Base-by-base conservation (phyloP, 2,888 invertebrate species). In the Branchellion lobata region DNA sequence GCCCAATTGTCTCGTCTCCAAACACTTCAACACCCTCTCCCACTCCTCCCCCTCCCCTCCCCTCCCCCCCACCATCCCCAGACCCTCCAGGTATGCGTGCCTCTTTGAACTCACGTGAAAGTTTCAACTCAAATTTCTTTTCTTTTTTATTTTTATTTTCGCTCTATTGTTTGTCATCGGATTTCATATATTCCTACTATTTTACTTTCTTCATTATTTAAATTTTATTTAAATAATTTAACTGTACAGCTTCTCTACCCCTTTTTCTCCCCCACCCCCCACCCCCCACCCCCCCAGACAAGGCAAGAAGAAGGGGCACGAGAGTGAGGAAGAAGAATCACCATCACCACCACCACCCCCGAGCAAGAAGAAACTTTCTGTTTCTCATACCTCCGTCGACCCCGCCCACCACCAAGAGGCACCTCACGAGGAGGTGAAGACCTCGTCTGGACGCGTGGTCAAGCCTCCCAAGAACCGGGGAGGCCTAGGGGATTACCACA, bases 1-100 rank as follows among this genome's bases (percentile, higher is more conserved):
- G n/a, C 53, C 74, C 29, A 73, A 73, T 69, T 81, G 81, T 61
- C 72, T 79, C 31, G 79, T 81, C 31, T 34, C 75, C 5, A 81
- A 79, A 72, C 72, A 73, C 78, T 80, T 80, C 78, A 80, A 53
- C 29, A n/a, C 34, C 1, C 31, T 36, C 18, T 18, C 77, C 0
- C 34, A 27, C 0, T 11, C 69, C 21, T n/a, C 2, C n/a, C n/a
- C 53, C 14, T 65, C 77, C 14, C n/a, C 75, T 0, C 11, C 34
- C 34, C 31, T 21, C 11, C 65, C 65, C 0, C 3, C 34, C 77
- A 77, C 73, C n/a, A n/a, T 47, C 47, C 11, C 34, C 34, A 65
- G 34, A n/a, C 65, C 65, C 0, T 11, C 34, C 77, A 77, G 61
- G 61, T 31, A n/a, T 18, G 65, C n/a, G n/a, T 11, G 8, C n/a